Percentiles rank a stretch among this genome's conserved stretches.
These are phyloP conservation scores for Chionoecetes opilio DNA, from an alignment of 1,140 invertebrate genomes.

Conservation along the genomic window DNA sequence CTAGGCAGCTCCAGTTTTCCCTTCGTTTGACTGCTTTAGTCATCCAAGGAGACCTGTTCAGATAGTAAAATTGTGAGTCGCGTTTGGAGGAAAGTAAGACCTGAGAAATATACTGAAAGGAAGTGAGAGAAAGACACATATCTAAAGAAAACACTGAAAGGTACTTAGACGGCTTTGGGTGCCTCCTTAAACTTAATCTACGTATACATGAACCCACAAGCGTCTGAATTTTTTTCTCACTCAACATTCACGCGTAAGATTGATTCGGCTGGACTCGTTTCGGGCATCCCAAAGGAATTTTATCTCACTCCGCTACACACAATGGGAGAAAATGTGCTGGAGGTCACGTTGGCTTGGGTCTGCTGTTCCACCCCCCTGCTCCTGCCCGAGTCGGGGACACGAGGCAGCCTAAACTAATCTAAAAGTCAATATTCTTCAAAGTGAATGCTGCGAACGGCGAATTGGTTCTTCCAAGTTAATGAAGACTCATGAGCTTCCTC, in stretches of 20 bases:
- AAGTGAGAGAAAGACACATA: background rate
- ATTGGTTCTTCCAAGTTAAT: background rate
- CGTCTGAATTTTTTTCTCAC: background rate
- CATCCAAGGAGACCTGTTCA: background rate
- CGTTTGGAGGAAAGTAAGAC: background rate
- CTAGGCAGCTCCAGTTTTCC: background rate
- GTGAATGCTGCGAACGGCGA: background rate
- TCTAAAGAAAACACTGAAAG: background rate
- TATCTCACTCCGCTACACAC: background rate
- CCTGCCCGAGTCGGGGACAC: background rate
- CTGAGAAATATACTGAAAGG: background rate
- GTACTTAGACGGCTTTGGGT: background rate
- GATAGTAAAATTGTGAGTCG: background rate
- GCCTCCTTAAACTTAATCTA: background rate
- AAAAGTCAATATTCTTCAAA: conserved; percentile 31
- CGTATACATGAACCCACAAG: background rate
- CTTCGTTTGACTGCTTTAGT: background rate
- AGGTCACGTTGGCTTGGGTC: background rate
- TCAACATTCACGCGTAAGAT: background rate
- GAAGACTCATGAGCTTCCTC: background rate
- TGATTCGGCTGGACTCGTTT: background rate
- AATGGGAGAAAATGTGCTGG: background rate
- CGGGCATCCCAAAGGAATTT: background rate
- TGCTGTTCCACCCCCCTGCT: background rate
- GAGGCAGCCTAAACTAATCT: conserved; percentile 12